Evolutionary conservation across 2,888 invertebrate species (phyloP).

Genomic region (Leptinotarsa juncta): DNA sequence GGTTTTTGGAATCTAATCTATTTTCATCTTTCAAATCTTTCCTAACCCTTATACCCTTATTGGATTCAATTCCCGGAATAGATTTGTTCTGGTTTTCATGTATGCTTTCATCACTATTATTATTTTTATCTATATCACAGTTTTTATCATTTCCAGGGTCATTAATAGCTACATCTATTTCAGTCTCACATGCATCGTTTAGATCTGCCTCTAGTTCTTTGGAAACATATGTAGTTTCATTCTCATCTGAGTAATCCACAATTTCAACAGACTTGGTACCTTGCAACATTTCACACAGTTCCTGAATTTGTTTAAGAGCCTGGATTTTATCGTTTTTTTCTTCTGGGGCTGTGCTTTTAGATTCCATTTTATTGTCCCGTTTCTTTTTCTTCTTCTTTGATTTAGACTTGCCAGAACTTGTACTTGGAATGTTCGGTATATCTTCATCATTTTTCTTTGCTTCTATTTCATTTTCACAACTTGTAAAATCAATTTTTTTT

Average conservation of each 20-base stretch:
- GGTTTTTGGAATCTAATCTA: background rate
- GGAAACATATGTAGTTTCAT: background rate
- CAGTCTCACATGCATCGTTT: background rate
- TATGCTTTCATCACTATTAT: conserved; percentile 33
- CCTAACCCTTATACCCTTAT: background rate
- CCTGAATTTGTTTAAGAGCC: conserved; percentile 13
- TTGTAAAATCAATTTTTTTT: conserved; percentile 33
- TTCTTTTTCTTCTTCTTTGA: conserved; percentile 17
- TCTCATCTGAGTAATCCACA: background rate
- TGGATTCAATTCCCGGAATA: background rate
- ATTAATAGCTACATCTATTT: background rate
- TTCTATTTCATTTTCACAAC: conserved; percentile 1
- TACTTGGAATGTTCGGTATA: background rate
- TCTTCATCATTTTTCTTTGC: conserved; percentile 13
- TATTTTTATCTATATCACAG: conserved; percentile 38
- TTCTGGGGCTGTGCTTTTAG: background rate
- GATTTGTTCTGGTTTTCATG: background rate
- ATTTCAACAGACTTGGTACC: background rate
- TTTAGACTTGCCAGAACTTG: conserved; percentile 11
- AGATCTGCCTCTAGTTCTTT: background rate
- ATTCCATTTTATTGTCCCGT: background rate
- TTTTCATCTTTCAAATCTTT: background rate
- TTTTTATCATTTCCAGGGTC: conserved; percentile 9
- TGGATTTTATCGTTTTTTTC: background rate
- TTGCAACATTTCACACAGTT: conserved; percentile 11